A percentile compares a stretch with the other conserved stretches of the same genome.
Evolutionary conservation across 37 sponge, comb jelly and placozoan species (phyloP).

Genomic region (Cliona cf. orientalis): DNA sequence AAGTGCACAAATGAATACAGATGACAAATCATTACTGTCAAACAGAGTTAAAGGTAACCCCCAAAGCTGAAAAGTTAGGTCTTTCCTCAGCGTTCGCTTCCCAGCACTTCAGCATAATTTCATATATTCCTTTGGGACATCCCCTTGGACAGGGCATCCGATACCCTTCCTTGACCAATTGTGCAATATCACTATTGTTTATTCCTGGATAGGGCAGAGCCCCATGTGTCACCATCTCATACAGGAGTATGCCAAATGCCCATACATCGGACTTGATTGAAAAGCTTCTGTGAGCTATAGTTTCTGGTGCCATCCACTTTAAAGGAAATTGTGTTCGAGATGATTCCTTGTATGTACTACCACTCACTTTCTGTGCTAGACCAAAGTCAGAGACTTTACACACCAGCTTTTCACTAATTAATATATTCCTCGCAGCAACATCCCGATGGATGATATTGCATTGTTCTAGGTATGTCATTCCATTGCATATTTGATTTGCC

Average conservation of each 20-base stretch:
- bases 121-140: too few relatives aligned
- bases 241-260: conserved; percentile 10
- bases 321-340: background rate
- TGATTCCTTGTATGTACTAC: conserved; percentile 10
- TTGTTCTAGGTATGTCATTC: too few relatives aligned
- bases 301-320: background rate
- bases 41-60: too few relatives aligned
- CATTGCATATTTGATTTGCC: too few relatives aligned
- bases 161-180: background rate
- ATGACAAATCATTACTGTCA: too few relatives aligned
- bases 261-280: conserved; percentile 9
- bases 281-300: background rate
- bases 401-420: background rate
- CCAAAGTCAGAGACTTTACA: conserved; percentile 19
- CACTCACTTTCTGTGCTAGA: conserved; percentile 10
- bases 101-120: conserved; percentile 4
- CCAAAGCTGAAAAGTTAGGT: background rate
- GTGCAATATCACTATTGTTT: background rate
- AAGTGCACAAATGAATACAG: too few relatives aligned
- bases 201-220: background rate
- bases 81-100: background rate
- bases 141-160: background rate
- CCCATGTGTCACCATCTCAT: background rate
- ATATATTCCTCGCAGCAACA: conserved; percentile 23
- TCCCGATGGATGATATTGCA: too few relatives aligned